A percentile compares a stretch with the other conserved stretches of the same genome.
Conservation (phyloP, 2,797 vertebrate species). For the Coluber constrictor region DNA sequence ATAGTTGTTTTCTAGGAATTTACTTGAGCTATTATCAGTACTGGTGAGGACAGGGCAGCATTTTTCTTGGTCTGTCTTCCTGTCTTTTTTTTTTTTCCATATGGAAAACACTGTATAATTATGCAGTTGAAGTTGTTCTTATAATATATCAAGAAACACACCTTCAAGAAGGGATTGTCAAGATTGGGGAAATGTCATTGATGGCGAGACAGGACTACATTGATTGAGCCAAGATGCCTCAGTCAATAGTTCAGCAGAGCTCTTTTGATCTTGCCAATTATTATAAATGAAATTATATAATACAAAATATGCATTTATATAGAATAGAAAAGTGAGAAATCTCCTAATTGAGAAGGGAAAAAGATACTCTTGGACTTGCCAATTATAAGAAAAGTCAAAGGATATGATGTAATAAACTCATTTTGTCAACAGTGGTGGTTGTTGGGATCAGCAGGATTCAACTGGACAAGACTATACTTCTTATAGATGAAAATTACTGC, state of each 20-base stretch:
- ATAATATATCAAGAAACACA: background rate
- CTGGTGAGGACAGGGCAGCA: background rate
- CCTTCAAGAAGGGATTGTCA: background rate
- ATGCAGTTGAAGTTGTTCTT: background rate
- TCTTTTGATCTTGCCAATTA: background rate
- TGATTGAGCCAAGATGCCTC: background rate
- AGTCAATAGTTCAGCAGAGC: background rate
- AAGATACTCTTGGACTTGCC: background rate
- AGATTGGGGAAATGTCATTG: background rate
- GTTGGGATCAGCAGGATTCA: background rate
- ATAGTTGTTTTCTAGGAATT: background rate
- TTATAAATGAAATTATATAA: background rate
- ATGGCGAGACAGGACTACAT: background rate
- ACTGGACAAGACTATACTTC: background rate
- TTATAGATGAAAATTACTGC: background rate
- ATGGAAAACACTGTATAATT: background rate
- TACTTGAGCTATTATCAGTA: background rate
- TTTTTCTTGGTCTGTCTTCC: background rate
- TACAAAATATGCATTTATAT: background rate
- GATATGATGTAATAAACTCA: background rate
- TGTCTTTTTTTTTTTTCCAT: background rate
- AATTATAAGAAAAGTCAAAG: background rate
- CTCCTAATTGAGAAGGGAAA: background rate
- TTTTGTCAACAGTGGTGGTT: background rate
- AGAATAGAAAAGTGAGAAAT: background rate